These are phyloP conservation scores for Stenichneumon culpator DNA, from an alignment of 2,888 invertebrate genomes.

Conservation along the genomic window DNA sequence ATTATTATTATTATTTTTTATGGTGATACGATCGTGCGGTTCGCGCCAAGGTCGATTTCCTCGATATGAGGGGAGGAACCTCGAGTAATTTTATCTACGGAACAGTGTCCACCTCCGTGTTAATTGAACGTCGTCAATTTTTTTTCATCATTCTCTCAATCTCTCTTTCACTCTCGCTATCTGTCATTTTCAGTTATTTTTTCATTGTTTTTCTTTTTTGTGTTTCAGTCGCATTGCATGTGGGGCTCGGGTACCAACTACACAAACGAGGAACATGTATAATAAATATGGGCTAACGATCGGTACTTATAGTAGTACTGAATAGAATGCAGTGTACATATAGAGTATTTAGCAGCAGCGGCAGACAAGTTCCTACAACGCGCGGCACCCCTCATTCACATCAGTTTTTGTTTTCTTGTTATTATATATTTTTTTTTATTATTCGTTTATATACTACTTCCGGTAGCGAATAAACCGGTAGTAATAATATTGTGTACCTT, in stretches of 20 bases:
- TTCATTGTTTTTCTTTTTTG: constrained; percentile 55
- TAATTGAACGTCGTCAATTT: constrained; percentile 55
- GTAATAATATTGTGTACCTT: constrained; percentile 43
- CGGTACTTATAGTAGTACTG: constrained; percentile 78
- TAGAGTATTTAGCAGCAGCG: constrained; percentile 75
- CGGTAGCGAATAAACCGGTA: constrained; percentile 56
- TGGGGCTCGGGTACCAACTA: constrained; percentile 75
- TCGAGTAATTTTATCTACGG: constrained; percentile 51
- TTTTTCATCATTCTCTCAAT: constrained; percentile 27
- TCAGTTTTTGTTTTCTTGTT: constrained; percentile 41
- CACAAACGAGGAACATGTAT: constrained; percentile 82
- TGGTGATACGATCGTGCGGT: constrained; percentile 44
- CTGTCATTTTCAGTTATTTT: constrained; percentile 15
- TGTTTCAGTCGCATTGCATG: constrained; percentile 75
- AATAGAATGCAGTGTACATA: constrained; percentile 81
- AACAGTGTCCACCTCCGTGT: constrained; percentile 50
- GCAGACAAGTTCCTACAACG: constrained; percentile 75
- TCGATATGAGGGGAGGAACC: constrained; percentile 44
- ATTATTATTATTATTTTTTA: constrained; percentile 44
- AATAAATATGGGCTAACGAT: constrained; percentile 78
- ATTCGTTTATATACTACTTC: constrained; percentile 33
- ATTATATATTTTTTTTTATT: constrained; percentile 48
- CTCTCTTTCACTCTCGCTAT: constrained; percentile 32
- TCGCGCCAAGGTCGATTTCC: constrained; percentile 32
- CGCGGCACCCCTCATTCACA: constrained; percentile 74